Conservation (phyloP, 2,888 invertebrate species). For the Sepioteuthis lessoniana region DNA sequence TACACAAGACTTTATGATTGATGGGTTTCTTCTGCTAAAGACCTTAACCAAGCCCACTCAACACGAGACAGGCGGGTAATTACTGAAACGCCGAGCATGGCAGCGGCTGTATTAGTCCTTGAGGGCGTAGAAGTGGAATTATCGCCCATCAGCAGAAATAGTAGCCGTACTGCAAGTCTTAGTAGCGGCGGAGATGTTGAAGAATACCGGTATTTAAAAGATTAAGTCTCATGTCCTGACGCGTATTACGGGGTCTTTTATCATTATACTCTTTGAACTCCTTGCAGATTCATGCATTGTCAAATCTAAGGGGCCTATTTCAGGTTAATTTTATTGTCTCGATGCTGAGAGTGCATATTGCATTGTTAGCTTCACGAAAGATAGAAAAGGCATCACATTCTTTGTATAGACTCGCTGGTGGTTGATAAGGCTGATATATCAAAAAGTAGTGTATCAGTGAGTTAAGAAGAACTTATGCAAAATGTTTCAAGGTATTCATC, state of each 20-base stretch:
- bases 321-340: not conserved
- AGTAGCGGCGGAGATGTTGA: not conserved
- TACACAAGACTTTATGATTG: slow-evolving; percentile 21
- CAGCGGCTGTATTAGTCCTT: not conserved
- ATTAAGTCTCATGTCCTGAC: not conserved
- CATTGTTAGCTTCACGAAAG: not conserved
- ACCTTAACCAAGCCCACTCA: not conserved
- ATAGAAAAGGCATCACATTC: no score
- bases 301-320: not conserved
- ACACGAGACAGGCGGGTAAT: not conserved
- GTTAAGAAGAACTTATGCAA: no score
- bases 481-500: no score
- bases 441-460: no score
- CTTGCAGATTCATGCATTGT: not conserved
- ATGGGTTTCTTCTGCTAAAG: not conserved
- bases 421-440: no score
- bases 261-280: not conserved
- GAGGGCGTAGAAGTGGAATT: not conserved
- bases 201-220: not conserved
- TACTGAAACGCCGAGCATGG: not conserved
- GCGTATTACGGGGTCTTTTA: not conserved
- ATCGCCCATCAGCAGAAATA: not conserved
- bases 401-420: no score
- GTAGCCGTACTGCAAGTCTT: not conserved
- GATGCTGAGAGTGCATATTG: not conserved